Evolutionary conservation across 2,888 invertebrate genomes (phyloP).

Genomic region (Luffia ferchaultella): DNA sequence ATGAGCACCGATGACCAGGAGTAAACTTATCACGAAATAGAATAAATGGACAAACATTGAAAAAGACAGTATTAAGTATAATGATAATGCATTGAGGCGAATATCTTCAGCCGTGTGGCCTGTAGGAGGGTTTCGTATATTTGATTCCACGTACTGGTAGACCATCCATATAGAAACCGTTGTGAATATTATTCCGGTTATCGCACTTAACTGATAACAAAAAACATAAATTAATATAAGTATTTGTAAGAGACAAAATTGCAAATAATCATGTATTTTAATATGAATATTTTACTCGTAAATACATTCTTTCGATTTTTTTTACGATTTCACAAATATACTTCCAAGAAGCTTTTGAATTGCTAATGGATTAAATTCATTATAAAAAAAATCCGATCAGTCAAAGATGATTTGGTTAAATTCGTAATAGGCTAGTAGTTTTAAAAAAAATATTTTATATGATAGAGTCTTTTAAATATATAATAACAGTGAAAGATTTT

Average conservation of each 20-base stretch:
- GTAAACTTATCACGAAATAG: slow-evolving; percentile 30
- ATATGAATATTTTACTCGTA: neutral
- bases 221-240: neutral
- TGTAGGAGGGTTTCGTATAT: slow-evolving; percentile 21
- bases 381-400: no score
- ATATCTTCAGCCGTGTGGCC: slow-evolving; percentile 31
- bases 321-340: no score
- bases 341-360: neutral
- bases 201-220: slow-evolving; percentile 27
- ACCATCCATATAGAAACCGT: slow-evolving; percentile 29
- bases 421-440: no score
- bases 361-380: neutral
- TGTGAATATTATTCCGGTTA: neutral
- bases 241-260: neutral
- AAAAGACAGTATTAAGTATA: slow-evolving; percentile 43
- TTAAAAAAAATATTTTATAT: no score
- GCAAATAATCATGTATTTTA: neutral
- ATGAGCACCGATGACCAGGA: slow-evolving; percentile 42
- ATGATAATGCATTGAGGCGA: slow-evolving; percentile 23
- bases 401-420: no score
- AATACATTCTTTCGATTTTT: neutral
- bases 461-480: no score
- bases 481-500: no score
- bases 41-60: slow-evolving; percentile 35
- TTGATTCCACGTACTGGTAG: slow-evolving; percentile 24